Conservation (phyloP, 2,888 invertebrate genomes). For the Aelia acuminata region DNA sequence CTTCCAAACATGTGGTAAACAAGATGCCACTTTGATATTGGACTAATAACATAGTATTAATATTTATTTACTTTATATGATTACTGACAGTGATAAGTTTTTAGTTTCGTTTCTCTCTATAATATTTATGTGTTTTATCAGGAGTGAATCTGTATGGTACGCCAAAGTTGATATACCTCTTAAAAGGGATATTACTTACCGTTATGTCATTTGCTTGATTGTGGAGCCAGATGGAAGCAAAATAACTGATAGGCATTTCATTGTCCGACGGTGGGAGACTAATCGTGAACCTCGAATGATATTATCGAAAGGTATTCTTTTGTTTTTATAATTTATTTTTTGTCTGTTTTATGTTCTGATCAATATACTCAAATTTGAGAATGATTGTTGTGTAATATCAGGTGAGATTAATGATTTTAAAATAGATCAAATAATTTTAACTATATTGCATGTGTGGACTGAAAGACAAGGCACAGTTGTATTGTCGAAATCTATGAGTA, state of each 20-base stretch:
- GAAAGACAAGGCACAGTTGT: neutral
- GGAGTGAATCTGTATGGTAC: slow-evolving; percentile 74
- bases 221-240: slow-evolving; percentile 74
- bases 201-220: slow-evolving; percentile 82
- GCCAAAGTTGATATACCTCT: slow-evolving; percentile 77
- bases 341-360: neutral
- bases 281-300: slow-evolving; percentile 79
- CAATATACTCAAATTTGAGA: neutral
- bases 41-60: no score
- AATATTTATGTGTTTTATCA: slow-evolving; percentile 56
- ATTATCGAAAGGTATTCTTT: slow-evolving; percentile 69
- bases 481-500: neutral
- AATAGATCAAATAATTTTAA: neutral
- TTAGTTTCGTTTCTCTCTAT: neutral
- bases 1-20: no score
- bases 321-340: neutral
- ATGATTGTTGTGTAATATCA: neutral
- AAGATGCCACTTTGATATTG: no score
- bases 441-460: neutral
- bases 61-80: no score
- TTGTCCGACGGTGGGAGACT: slow-evolving; percentile 87
- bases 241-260: slow-evolving; percentile 70
- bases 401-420: neutral
- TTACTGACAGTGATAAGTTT: neutral
- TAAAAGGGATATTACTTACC: slow-evolving; percentile 78